These are phyloP conservation scores for Pangasius macronema DNA, from an alignment of 2,797 vertebrate genomes.

Conservation along the genomic window DNA sequence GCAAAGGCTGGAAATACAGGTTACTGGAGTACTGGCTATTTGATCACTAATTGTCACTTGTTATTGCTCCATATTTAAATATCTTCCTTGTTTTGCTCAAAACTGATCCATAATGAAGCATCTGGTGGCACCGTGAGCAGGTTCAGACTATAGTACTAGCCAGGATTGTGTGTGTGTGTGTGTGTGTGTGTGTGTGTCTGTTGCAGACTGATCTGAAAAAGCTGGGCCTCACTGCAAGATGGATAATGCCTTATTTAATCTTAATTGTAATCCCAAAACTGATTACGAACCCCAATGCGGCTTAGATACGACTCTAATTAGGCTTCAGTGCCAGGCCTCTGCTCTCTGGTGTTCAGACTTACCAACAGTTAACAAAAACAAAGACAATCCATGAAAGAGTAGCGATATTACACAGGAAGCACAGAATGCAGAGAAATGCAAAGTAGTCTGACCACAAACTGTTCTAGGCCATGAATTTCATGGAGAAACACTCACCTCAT, in stretches of 20 bases:
- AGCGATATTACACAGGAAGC: background rate
- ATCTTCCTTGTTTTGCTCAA: background rate
- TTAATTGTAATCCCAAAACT: slow-evolving; percentile 65
- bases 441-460: background rate
- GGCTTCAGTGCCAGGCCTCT: slow-evolving; percentile 34
- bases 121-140: slow-evolving; percentile 20
- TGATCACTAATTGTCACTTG: background rate
- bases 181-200: background rate
- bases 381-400: background rate
- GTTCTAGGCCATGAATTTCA: too few relatives aligned
- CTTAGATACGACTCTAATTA: slow-evolving; percentile 66
- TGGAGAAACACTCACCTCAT: background rate
- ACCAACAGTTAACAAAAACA: slow-evolving; percentile 26
- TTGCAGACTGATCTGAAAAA: slow-evolving; percentile 46
- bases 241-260: slow-evolving; percentile 67
- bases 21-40: background rate
- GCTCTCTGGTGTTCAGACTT: slow-evolving; percentile 21
- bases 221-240: slow-evolving; percentile 54
- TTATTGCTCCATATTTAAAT: background rate
- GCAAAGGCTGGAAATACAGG: background rate
- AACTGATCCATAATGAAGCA: slow-evolving; percentile 15
- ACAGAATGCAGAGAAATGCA: slow-evolving; percentile 1
- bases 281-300: slow-evolving; percentile 60
- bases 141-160: slow-evolving; percentile 10
- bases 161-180: background rate